These are phyloP conservation scores for Magallana ariakensis DNA, from an alignment of 1,140 invertebrate species.

Conservation along the genomic window DNA sequence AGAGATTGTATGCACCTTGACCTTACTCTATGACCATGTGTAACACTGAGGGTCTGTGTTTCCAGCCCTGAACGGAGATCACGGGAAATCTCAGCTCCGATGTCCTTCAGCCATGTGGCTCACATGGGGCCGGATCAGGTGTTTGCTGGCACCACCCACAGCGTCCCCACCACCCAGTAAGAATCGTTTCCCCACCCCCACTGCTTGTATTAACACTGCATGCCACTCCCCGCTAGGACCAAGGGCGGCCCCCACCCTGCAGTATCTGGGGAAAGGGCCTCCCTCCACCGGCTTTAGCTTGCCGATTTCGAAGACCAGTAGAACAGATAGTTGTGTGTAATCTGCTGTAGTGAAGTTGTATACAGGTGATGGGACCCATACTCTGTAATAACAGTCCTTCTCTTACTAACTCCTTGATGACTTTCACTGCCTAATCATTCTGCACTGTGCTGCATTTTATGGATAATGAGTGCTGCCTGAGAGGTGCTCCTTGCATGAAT, in stretches of 20 bases:
- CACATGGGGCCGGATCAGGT: slow-evolving; percentile 96
- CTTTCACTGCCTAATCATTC: neutral
- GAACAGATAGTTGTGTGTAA: neutral
- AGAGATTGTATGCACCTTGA: neutral
- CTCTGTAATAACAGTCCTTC: neutral
- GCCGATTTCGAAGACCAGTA: neutral
- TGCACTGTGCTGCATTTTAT: slow-evolving; percentile 15
- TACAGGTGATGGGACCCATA: neutral
- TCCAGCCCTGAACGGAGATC: slow-evolving; percentile 84
- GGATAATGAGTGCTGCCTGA: neutral
- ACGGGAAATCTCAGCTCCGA: slow-evolving; percentile 97
- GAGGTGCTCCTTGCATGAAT: too few relatives aligned
- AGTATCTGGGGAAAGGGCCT: neutral
- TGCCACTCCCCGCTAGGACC: neutral
- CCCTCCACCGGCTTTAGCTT: slow-evolving; percentile 17
- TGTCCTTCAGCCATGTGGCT: slow-evolving; percentile 98
- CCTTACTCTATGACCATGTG: neutral
- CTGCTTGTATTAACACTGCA: slow-evolving; percentile 22
- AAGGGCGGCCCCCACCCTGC: neutral
- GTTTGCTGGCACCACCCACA: slow-evolving; percentile 83
- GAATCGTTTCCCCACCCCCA: slow-evolving; percentile 36
- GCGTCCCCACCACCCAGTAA: slow-evolving; percentile 64
- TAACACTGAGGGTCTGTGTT: slow-evolving; percentile 36
- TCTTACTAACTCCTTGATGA: neutral
- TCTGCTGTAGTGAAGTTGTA: neutral